Evolutionary conservation across 2,888 invertebrate species (phyloP), one percentile per base, ranked within the genome.

Genomic region (Sisyra nigra): DNA sequence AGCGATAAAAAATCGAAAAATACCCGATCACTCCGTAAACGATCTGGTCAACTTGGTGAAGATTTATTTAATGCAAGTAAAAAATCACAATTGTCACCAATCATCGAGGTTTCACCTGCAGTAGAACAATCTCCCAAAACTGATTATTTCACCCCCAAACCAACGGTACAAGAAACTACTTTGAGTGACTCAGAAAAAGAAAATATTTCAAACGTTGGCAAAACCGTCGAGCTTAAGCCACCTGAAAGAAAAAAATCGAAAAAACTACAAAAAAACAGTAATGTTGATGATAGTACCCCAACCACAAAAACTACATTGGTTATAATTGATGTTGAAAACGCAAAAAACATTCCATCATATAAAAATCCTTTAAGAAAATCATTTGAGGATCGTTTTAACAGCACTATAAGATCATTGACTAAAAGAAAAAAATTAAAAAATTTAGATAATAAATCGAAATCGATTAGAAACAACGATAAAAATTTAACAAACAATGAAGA

Each of bases 51-150:
- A 57, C 70, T 70, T 50, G 74, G 76, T 52, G 72, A 72, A 50
- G 70, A 70, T 48, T 57, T 68, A 8, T 69, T 68, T 49, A 68
- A 68, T 2, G 59, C 65, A 15, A 61, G 65, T 49, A 73, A 71
- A 49, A 79, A 80, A 54, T 67, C 75, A 45, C 84, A 81, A 54
- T 57, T 86, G 14, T 82, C 83, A 7, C 85, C 85, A 1, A 85
- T 86, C 41, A 83, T 84, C 49, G 85, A 85, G 61, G 76, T 76
- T 48, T 40, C 44, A 4, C 72, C 78, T 9, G 80, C 76, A 11
- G 68, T 76, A 48, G 80, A 80, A 51, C 40, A 29, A 13, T 15
- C 30, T 3, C 13, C 40, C 10, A 29, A 24, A 14, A n/a, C 15
- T 13, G 80, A 80, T 55, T 80, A 76, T 53, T 79, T 78, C 50